Evolutionary conservation across 2,113 vertebrate species (phyloP), one percentile per base, ranked within the genome.

Genomic region (Holacanthus passer): DNA sequence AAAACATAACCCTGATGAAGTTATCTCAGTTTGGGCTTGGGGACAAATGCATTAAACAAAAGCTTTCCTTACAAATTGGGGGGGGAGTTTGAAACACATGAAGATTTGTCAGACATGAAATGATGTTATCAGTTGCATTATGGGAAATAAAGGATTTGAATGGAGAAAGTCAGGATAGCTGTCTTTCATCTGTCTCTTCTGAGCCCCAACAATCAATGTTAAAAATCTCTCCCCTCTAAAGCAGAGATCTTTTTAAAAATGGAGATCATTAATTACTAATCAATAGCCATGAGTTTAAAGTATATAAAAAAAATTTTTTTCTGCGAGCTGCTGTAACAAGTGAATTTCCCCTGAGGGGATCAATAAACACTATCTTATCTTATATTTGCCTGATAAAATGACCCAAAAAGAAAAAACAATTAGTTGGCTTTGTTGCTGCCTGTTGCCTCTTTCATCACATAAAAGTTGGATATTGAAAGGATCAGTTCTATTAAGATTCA

Each of bases 191-290:
- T 56, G 13, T 56, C 24, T 56, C 2, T 5, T 63, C 1, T 7
- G 4, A 7, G 37, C 7, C n/a, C 41, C 12, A 65, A 39, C 73
- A 62, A 47, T 81, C 69, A 67, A 45, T 53, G 75, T 79, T 39
- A 29, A 64, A 73, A 37, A 73, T 41, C 3, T 67, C 6, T 70
- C 24, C 20, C 24, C 20, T 37, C 14, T 58, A 59, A 73, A 62
- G 13, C 13, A 41, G 24, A 29, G 20, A 85, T 29, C 8, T 47
- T 58, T 71, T 37, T 45, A 72, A 19, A 71, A 56, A n/a, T 45
- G 58, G 45, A 66, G 32, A 5, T 32, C 27, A 77, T 60, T 41
- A 69, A 65, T 79, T 78, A 66, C 59, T 60, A 72, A 91, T 83
- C 82, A 80, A 78, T 69, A 75, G 4, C 35, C 8, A 5, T 4